Percentiles rank a stretch among this genome's conserved stretches.
Evolutionary conservation across 2,113 vertebrate genomes (phyloP).

Genomic region (Cyprinus carpio): DNA sequence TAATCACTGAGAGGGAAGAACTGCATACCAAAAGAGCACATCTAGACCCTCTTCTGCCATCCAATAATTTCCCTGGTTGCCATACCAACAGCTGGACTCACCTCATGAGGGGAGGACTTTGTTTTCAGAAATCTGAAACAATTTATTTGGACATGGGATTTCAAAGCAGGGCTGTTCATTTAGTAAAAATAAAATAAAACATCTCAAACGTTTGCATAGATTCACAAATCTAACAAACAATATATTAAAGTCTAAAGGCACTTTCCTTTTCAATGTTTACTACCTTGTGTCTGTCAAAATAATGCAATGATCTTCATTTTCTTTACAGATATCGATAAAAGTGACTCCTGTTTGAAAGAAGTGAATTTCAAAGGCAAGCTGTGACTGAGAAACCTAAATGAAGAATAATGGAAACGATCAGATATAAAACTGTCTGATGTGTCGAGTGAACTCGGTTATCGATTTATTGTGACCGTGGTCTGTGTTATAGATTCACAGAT

Average conservation of each 20-base stretch:
- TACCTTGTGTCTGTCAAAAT: not conserved
- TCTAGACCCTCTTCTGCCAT: slow-evolving; percentile 16
- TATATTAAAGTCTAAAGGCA: not conserved
- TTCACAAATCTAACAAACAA: not conserved
- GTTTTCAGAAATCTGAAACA: slow-evolving; percentile 59
- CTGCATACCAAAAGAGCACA: not conserved
- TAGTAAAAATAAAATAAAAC: not conserved
- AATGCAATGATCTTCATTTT: not conserved
- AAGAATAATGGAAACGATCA: slow-evolving; percentile 55
- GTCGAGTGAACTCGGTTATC: slow-evolving; percentile 16
- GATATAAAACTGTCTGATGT: slow-evolving; percentile 52
- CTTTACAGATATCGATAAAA: not conserved
- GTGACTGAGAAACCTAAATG: slow-evolving; percentile 48
- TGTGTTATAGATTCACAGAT: not conserved
- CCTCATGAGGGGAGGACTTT: slow-evolving; percentile 66
- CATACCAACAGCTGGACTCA: slow-evolving; percentile 58
- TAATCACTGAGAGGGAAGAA: slow-evolving; percentile 4
- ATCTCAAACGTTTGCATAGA: not conserved
- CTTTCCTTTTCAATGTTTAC: not conserved
- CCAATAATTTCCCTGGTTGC: slow-evolving; percentile 47
- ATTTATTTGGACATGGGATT: slow-evolving; percentile 75
- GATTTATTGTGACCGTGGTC: not conserved
- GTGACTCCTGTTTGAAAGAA: slow-evolving; percentile 50
- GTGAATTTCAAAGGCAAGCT: slow-evolving; percentile 62
- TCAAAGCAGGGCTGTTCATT: slow-evolving; percentile 48